phyloP scores from a whole-genome alignment of 2,888 invertebrate genomes.

The Agriotes lineatus region DNA sequence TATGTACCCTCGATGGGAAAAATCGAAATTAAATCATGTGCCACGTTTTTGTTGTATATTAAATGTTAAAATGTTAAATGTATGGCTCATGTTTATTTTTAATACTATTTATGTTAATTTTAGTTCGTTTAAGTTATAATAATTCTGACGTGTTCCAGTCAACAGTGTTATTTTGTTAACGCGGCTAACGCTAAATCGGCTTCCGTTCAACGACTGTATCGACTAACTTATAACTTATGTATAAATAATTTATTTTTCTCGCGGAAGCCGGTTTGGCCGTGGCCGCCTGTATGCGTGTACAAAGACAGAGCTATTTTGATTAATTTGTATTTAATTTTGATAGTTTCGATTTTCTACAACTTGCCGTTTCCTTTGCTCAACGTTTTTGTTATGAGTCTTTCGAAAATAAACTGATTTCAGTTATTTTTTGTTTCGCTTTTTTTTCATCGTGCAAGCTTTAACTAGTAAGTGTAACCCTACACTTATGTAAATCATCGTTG shows the following conservation, averaged over 20 bases:
- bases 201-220: slow-evolving; percentile 27
- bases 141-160: slow-evolving; percentile 43
- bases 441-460: slow-evolving; percentile 12
- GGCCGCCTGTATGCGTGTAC: slow-evolving; percentile 55
- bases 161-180: slow-evolving; percentile 40
- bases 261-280: slow-evolving; percentile 58
- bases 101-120: slow-evolving; percentile 52
- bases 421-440: slow-evolving; percentile 36
- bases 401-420: slow-evolving; percentile 50
- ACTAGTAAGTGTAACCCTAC: slow-evolving; percentile 18
- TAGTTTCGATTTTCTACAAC: slow-evolving; percentile 57
- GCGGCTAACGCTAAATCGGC: slow-evolving; percentile 36
- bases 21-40: slow-evolving; percentile 45
- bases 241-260: slow-evolving; percentile 56
- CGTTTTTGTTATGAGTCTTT: slow-evolving; percentile 49
- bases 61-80: slow-evolving; percentile 51
- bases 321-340: slow-evolving; percentile 59
- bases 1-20: slow-evolving; percentile 41
- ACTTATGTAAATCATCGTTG: slow-evolving; percentile 37
- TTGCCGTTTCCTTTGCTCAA: slow-evolving; percentile 51
- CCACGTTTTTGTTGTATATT: slow-evolving; percentile 52
- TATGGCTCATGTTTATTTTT: slow-evolving; percentile 52
- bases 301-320: slow-evolving; percentile 62
- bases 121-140: slow-evolving; percentile 53
- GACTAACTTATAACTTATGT: slow-evolving; percentile 45